Conservation (phyloP, 2,888 invertebrate species). For the Napeogenes inachia region DNA sequence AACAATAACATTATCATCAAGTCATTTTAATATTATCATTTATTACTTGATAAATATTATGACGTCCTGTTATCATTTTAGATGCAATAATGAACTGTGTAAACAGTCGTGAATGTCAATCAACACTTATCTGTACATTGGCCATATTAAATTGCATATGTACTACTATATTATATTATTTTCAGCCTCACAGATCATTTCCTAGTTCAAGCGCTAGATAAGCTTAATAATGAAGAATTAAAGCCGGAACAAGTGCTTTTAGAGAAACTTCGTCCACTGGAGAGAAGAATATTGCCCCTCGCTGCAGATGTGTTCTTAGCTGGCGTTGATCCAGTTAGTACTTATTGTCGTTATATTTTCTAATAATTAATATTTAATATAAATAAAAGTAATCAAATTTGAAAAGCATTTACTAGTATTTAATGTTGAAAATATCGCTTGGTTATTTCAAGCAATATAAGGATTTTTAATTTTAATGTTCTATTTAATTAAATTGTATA, state of each 20-base stretch:
- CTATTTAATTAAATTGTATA: no score
- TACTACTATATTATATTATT: constrained; percentile 15
- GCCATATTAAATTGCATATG: constrained; percentile 10
- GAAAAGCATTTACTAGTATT: no score
- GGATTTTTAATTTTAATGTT: no score
- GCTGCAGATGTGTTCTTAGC: constrained; percentile 62
- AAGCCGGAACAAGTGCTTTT: constrained; percentile 56
- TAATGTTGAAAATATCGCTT: no score
- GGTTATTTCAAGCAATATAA: no score
- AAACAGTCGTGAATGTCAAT: no score
- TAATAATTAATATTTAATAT: neutral
- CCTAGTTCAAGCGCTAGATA: constrained; percentile 46
- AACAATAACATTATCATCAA: no score
- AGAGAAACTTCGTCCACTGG: constrained; percentile 56
- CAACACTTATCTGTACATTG: constrained; percentile 8
- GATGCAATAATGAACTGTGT: no score
- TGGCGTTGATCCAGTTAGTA: constrained; percentile 63
- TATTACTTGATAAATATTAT: no score
- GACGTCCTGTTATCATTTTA: no score
- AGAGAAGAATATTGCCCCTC: constrained; percentile 53
- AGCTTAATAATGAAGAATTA: constrained; percentile 40
- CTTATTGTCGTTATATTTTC: neutral
- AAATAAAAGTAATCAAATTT: no score
- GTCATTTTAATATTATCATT: no score
- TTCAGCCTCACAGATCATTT: constrained; percentile 64